phyloP scores from a whole-genome alignment of 2,113 vertebrate species.

The Sus scrofa region DNA sequence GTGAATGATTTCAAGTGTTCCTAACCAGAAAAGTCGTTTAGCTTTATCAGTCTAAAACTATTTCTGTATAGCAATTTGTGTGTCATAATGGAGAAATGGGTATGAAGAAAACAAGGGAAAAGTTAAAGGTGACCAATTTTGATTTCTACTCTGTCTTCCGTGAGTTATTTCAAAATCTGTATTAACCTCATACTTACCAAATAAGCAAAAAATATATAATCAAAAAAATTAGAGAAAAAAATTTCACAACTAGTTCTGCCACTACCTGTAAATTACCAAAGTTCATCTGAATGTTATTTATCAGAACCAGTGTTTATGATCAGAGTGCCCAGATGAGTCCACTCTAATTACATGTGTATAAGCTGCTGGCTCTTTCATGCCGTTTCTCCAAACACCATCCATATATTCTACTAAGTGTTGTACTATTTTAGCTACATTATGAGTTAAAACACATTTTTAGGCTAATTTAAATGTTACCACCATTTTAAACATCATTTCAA shows the following conservation, averaged over 20 bases:
- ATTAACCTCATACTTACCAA: background rate
- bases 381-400: background rate
- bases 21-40: background rate
- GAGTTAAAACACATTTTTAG: background rate
- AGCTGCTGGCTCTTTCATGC: background rate
- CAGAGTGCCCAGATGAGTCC: background rate
- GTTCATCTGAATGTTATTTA: background rate
- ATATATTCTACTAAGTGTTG: background rate
- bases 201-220: slow-evolving; percentile 23
- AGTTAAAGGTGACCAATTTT: background rate
- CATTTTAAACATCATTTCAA: slow-evolving; percentile 21
- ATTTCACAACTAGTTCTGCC: background rate
- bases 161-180: slow-evolving; percentile 13
- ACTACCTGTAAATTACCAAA: background rate
- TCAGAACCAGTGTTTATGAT: background rate
- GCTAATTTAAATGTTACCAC: background rate
- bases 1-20: background rate
- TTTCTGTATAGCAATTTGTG: background rate
- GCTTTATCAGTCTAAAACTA: background rate
- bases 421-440: background rate
- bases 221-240: slow-evolving; percentile 33
- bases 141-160: background rate
- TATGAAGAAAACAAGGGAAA: background rate
- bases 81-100: background rate
- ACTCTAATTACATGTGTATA: background rate